Evolutionary conservation across 2,888 invertebrate species (phyloP), one percentile per base, ranked within the genome.

Genomic region (Zeuzera pyrina): DNA sequence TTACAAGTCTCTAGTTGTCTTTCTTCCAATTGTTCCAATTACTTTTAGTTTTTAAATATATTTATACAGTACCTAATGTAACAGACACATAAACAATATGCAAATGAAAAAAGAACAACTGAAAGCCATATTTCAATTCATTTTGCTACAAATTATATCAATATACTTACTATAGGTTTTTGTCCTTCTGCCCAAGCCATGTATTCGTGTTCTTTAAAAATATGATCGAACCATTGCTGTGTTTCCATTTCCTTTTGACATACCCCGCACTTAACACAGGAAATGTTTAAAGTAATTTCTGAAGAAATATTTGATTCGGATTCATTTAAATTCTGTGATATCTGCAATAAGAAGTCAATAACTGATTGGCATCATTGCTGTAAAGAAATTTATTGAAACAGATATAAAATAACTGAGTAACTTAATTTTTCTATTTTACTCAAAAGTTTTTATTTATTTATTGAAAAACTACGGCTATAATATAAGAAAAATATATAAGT

Each of bases 71-170:
- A n/a, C n/a, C n/a, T n/a, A n/a, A n/a, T n/a, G n/a, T n/a, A n/a
- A n/a, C n/a, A n/a, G n/a, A n/a, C n/a, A n/a, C n/a, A n/a, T n/a
- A n/a, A n/a, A n/a, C n/a, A n/a, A n/a, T n/a, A n/a, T n/a, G n/a
- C n/a, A n/a, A n/a, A n/a, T n/a, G n/a, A n/a, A n/a, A 29, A 16
- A 12, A 29, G 19, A 12, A 25, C 1, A 29, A 10, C 12, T 25
- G 14, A 31, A 19, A 26, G 3, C 7, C n/a, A 12, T 4, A 26
- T 12, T 6, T 26, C 4, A 26, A 3, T n/a, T 8, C 5, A 23
- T 23, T n/a, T 49, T 55, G 8, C 42, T 42, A 31, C 63, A 66
- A 14, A 38, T 23, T n/a, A n/a, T n/a, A n/a, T n/a, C n/a, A n/a
- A n/a, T 13, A 66, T 41, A 12, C 57, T 38, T 15, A 55, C 56